These are phyloP conservation scores for Gavialis gangeticus DNA, from an alignment of 2,113 vertebrate species.

Conservation along the genomic window DNA sequence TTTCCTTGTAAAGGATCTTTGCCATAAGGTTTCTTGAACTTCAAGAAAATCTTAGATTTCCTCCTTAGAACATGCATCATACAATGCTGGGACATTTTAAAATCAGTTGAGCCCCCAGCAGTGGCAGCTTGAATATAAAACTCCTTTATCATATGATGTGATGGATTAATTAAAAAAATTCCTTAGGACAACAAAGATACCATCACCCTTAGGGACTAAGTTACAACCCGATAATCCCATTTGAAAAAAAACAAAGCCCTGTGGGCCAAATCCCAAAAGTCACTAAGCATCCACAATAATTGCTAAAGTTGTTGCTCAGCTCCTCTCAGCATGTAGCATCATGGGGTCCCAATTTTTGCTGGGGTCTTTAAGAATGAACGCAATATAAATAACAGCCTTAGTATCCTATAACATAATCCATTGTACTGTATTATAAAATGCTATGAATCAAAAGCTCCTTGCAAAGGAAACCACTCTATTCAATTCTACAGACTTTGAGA, in stretches of 20 bases:
- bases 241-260: conserved; percentile 28
- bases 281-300: not conserved
- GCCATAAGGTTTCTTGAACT: not conserved
- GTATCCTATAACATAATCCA: not conserved
- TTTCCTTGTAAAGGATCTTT: not conserved
- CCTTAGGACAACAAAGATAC: conserved; percentile 52
- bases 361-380: not conserved
- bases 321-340: not conserved
- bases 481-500: not conserved
- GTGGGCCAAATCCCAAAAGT: not conserved
- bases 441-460: not conserved
- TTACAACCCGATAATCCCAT: conserved; percentile 31
- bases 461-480: not conserved
- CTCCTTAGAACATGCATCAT: not conserved
- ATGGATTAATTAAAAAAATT: not conserved
- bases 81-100: not conserved
- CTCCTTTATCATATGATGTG: not conserved
- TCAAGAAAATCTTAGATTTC: not conserved
- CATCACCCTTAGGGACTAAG: conserved; percentile 41
- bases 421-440: not conserved
- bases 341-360: not conserved
- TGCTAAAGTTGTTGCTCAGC: not conserved
- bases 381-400: not conserved
- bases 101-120: not conserved
- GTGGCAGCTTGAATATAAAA: conserved; percentile 4